These are phyloP conservation scores for Zaprionus gabonicus DNA, from an alignment of 1,140 invertebrate species.

Conservation along the genomic window DNA sequence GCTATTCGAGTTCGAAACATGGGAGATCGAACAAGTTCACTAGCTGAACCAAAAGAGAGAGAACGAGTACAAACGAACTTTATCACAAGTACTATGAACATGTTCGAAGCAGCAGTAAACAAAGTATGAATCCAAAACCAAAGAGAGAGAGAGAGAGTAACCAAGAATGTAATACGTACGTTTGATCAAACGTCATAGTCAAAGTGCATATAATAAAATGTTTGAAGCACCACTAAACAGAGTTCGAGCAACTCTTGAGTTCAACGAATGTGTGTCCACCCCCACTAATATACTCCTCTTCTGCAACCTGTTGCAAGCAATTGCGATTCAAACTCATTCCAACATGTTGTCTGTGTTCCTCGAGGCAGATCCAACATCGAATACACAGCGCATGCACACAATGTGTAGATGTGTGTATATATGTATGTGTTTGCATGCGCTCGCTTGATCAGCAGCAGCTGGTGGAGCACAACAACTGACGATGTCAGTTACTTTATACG, in stretches of 20 bases:
- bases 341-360: slow-evolving; percentile 16
- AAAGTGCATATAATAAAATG: background rate
- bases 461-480: slow-evolving; percentile 38
- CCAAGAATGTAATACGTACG: background rate
- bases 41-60: background rate
- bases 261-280: background rate
- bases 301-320: background rate
- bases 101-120: background rate
- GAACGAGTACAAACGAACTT: slow-evolving; percentile 8
- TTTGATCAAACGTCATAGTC: background rate
- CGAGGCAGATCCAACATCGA: slow-evolving; percentile 7
- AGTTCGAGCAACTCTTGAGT: background rate
- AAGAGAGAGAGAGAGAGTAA: background rate
- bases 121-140: background rate
- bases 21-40: slow-evolving; percentile 38
- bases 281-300: background rate
- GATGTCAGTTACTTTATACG: slow-evolving; percentile 70
- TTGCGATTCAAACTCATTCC: background rate
- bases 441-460: slow-evolving; percentile 46
- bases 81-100: background rate
- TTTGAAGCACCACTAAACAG: background rate
- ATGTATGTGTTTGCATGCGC: slow-evolving; percentile 12
- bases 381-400: background rate
- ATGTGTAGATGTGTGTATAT: slow-evolving; percentile 10
- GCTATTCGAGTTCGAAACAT: slow-evolving; percentile 48